A percentile compares a stretch with the other conserved stretches of the same genome.
Evolutionary conservation across 2,797 vertebrate genomes (phyloP).

Genomic region (Cryptoblepharus egeriae): DNA sequence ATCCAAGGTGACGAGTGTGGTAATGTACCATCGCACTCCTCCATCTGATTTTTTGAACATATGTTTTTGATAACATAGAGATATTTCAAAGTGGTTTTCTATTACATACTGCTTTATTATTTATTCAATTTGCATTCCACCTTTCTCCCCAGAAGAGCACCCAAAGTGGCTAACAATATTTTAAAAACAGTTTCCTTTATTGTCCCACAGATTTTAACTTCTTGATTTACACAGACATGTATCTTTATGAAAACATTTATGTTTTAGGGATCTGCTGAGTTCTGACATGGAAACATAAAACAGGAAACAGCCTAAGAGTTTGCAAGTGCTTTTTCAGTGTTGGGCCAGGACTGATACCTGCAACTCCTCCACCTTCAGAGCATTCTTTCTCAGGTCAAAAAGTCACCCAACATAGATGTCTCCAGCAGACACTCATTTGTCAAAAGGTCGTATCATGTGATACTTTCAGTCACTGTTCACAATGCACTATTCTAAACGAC

Average conservation of each 20-base stretch:
- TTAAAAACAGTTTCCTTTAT: background rate
- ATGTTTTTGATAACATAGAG: too few relatives aligned
- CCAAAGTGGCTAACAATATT: too few relatives aligned
- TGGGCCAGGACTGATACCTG: slow-evolving; percentile 79
- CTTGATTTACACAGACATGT: background rate
- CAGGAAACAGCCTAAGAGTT: slow-evolving; percentile 34
- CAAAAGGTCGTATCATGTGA: slow-evolving; percentile 87
- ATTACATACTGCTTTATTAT: too few relatives aligned
- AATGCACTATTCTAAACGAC: slow-evolving; percentile 81
- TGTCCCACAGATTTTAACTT: slow-evolving; percentile 12
- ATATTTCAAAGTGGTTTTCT: too few relatives aligned
- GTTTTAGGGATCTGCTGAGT: slow-evolving; percentile 42
- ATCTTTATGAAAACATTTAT: slow-evolving; percentile 11
- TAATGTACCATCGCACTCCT: too few relatives aligned
- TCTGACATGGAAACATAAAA: slow-evolving; percentile 27
- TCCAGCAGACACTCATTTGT: slow-evolving; percentile 91
- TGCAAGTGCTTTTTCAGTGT: slow-evolving; percentile 73
- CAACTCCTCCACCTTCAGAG: slow-evolving; percentile 87
- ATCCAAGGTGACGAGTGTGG: too few relatives aligned
- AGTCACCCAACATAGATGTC: slow-evolving; percentile 91
- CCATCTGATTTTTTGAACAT: too few relatives aligned
- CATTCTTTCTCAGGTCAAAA: slow-evolving; percentile 90
- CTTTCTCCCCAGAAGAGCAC: too few relatives aligned
- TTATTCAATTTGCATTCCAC: too few relatives aligned
- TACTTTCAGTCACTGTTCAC: slow-evolving; percentile 83